Percentiles rank a stretch among this genome's conserved stretches.
Evolutionary conservation across 2,888 invertebrate species (phyloP).

Genomic region (Pyrrhosoma nymphula): DNA sequence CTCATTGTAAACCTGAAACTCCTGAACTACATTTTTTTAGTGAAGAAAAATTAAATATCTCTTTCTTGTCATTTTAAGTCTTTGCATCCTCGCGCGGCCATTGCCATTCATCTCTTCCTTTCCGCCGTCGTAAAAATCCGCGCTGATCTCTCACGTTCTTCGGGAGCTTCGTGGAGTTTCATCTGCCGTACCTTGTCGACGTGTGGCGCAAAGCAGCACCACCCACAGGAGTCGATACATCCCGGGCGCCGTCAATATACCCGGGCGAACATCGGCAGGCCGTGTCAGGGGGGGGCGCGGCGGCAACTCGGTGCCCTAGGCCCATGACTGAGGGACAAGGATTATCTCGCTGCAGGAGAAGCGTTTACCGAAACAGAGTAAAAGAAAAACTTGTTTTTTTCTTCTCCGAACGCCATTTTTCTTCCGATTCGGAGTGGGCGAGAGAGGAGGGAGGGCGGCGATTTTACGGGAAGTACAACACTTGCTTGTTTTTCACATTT

Average conservation of each 20-base stretch:
- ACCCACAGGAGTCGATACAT: neutral
- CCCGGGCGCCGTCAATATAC: neutral
- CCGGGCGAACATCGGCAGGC: neutral
- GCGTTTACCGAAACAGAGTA: neutral
- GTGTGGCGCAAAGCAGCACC: neutral
- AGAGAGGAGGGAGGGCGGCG: neutral
- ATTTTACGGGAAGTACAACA: neutral
- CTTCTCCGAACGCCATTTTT: neutral
- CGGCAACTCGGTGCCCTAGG: neutral
- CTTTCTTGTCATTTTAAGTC: neutral
- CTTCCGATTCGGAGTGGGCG: neutral
- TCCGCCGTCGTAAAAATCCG: neutral
- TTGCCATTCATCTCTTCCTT: neutral
- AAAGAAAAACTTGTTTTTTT: neutral
- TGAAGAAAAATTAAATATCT: no score
- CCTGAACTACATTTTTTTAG: no score
- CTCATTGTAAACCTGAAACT: no score
- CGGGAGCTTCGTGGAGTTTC: no score
- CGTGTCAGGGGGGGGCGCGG: neutral
- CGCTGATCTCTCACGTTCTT: neutral
- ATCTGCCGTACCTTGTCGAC: neutral
- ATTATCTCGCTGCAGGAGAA: constrained; percentile 4
- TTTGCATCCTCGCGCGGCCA: neutral
- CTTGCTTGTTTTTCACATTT: neutral
- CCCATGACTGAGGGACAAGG: neutral